Base-by-base conservation (phyloP, 2,888 invertebrate species). In the Lymantria dispar region DNA sequence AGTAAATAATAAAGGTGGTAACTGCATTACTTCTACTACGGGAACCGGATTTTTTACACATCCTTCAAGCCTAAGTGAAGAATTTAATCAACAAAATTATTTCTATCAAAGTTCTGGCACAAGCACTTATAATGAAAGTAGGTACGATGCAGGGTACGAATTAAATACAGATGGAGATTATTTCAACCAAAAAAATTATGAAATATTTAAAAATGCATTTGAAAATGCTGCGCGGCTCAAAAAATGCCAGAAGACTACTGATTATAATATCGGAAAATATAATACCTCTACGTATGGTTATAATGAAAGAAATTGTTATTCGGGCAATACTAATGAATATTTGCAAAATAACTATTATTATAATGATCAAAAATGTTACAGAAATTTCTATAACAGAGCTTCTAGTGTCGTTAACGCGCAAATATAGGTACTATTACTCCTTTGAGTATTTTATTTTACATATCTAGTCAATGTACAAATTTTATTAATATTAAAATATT, bases 1-100 rank as follows among this genome's bases (percentile, higher is more conserved):
- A 47, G 95, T 95, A 12, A 94, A 94, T 53, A 94, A 94, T 64
- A 93, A 92, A 60, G 95, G 95, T 41, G 95, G 95, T 48, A 95
- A 94, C 80, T 94, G 94, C 61, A 94, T 95, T 38, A 94, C 94
- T 1, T 93, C 94, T 3, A 94, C 93, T 11, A 93, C 91, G 0
- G 92, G 92, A 0, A 89, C 85, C 47, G 92, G 92, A 1, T 92
- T 90, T 61, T 90, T 91, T 40, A 87, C 91, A 0, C 82, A 89
- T 56, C 84, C 90, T 1, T 81, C 87, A 0, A 85, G 78, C 53
- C 85, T 83, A 12, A 80, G 80, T 1, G 87, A 87, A 8, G 85
- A 88, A 50, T 48, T 77, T 36, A 74, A 66, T 30, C 83, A 80
- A 36, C 83, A 80, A 44, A 80, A 69, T 37, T 76, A 72, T 55